These are phyloP conservation scores for Manis pentadactyla DNA, from an alignment of 2,797 vertebrate genomes.

Conservation along the genomic window DNA sequence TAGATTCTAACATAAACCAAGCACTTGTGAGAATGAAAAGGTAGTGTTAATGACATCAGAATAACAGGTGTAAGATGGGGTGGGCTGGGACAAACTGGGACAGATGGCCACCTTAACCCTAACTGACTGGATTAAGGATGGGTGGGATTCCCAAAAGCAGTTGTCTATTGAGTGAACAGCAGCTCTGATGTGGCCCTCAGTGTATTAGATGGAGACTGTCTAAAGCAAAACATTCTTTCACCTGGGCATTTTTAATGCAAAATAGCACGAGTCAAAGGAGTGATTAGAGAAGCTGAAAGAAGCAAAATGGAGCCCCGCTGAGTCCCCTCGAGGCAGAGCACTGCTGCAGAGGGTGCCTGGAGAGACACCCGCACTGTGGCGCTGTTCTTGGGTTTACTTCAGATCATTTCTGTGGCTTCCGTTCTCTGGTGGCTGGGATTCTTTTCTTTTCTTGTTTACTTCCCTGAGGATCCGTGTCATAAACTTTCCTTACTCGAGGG, in stretches of 20 bases:
- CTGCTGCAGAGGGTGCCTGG: not conserved
- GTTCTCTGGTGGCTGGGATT: not conserved
- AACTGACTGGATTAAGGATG: not conserved
- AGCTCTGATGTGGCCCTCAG: not conserved
- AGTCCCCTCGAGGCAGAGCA: not conserved
- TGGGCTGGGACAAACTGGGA: not conserved
- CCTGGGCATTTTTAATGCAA: not conserved
- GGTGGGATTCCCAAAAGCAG: not conserved
- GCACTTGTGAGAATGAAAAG: constrained; percentile 5
- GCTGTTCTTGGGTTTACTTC: not conserved
- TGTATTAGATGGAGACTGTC: not conserved
- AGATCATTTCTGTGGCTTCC: not conserved
- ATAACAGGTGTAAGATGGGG: not conserved
- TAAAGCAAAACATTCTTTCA: not conserved
- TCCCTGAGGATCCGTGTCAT: not conserved
- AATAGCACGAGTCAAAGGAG: not conserved
- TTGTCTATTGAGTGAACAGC: not conserved
- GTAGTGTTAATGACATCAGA: not conserved
- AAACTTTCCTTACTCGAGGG: not conserved
- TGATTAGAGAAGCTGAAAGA: not conserved
- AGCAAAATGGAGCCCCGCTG: not conserved
- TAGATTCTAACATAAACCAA: constrained; percentile 34
- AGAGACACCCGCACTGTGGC: not conserved
- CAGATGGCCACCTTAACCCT: not conserved
- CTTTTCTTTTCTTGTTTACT: not conserved